Percentiles rank a stretch among this genome's conserved stretches.
Conservation (phyloP, 2,888 invertebrate species). For the Mesoligia furuncula region DNA sequence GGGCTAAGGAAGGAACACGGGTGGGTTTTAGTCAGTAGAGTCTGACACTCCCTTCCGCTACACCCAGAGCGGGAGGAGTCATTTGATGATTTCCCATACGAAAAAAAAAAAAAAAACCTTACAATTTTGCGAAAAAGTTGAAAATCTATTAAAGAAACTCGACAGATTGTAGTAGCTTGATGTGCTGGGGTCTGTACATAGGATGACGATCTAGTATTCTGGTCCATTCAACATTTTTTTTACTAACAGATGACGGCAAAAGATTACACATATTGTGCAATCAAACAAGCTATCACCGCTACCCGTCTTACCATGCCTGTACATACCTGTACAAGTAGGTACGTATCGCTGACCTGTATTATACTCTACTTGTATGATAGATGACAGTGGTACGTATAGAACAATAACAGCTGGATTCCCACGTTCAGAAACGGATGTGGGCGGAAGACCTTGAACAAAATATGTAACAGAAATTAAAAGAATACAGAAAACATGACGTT, state of each 20-base stretch:
- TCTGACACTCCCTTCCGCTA: no score
- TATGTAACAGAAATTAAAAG: constrained; percentile 65
- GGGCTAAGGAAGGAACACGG: no score
- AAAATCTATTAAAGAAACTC: no score
- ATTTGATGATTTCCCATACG: no score
- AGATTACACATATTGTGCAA: constrained; percentile 29
- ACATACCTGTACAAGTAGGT: constrained; percentile 31
- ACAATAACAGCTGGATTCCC: constrained; percentile 67
- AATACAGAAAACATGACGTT: constrained; percentile 47
- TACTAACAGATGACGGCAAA: constrained; percentile 13
- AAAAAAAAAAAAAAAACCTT: no score
- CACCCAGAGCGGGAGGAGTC: no score
- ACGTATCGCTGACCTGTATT: no score
- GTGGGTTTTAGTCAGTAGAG: no score
- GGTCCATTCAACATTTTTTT: constrained; percentile 27
- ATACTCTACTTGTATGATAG: no score
- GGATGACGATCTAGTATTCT: neutral
- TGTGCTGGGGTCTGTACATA: neutral
- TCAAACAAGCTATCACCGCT: constrained; percentile 47
- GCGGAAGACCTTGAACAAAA: constrained; percentile 66
- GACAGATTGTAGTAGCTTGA: no score
- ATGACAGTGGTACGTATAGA: constrained; percentile 55
- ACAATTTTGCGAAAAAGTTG: no score
- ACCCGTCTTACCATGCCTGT: constrained; percentile 55
- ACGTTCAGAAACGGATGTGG: constrained; percentile 68